These are phyloP conservation scores for Amphipyra berbera DNA, from an alignment of 2,888 invertebrate genomes.

Conservation along the genomic window DNA sequence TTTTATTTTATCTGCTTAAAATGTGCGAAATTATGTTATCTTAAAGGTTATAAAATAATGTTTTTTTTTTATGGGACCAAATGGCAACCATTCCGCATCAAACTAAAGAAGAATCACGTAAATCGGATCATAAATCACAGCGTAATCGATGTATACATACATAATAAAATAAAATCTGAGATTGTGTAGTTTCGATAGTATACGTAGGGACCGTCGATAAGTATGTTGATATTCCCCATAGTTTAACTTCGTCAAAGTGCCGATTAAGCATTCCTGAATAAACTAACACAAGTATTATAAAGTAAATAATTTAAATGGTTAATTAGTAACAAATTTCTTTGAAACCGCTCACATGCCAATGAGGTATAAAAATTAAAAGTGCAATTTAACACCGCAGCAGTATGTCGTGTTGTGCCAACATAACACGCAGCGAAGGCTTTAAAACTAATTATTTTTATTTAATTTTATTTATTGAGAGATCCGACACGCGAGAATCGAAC, in stretches of 20 bases:
- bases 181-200: too few species aligned
- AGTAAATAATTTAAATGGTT: conserved; percentile 39
- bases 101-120: too few species aligned
- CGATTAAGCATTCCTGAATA: conserved; percentile 20
- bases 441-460: conserved; percentile 85
- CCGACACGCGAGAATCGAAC: conserved; percentile 74
- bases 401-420: conserved; percentile 78
- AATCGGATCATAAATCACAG: too few species aligned
- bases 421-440: conserved; percentile 68
- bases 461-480: conserved; percentile 83
- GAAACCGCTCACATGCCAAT: conserved; percentile 70
- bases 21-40: too few species aligned
- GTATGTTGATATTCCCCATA: not conserved
- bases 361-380: conserved; percentile 75
- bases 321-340: conserved; percentile 59
- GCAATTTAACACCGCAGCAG: conserved; percentile 77
- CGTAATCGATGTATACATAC: too few species aligned
- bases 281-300: conserved; percentile 22
- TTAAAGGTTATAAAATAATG: too few species aligned
- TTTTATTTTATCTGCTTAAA: too few species aligned
- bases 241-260: conserved; percentile 24
- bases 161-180: too few species aligned
- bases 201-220: too few species aligned
- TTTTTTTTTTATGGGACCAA: too few species aligned
- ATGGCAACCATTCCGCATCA: too few species aligned